These are phyloP conservation scores for Chesias legatella DNA, from an alignment of 2,888 invertebrate genomes.

Conservation along the genomic window DNA sequence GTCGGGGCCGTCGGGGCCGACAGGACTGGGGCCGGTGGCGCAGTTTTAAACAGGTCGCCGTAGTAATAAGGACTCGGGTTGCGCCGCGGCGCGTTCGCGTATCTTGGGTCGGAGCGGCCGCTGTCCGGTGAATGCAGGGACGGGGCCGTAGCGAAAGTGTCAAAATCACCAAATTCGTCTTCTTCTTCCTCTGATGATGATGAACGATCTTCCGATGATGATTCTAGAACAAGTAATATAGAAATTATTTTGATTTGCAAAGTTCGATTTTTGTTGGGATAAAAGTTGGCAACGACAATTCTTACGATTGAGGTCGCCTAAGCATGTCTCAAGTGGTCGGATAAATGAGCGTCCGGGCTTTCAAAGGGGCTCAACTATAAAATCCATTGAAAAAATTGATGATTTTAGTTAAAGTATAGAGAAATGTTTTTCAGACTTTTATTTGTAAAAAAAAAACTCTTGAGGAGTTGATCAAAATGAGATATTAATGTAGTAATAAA, in stretches of 20 bases:
- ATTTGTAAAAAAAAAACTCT: no score
- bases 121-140: constrained; percentile 86
- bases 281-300: constrained; percentile 45
- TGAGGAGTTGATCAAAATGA: no score
- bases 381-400: constrained; percentile 41
- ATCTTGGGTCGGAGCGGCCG: constrained; percentile 77
- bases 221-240: constrained; percentile 52
- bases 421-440: no score
- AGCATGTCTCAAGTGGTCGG: constrained; percentile 49
- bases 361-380: constrained; percentile 40
- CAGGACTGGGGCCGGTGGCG: constrained; percentile 65
- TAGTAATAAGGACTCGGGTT: constrained; percentile 92
- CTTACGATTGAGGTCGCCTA: constrained; percentile 39
- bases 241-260: constrained; percentile 17
- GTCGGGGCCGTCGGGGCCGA: constrained; percentile 73
- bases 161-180: constrained; percentile 79
- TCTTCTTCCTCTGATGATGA: constrained; percentile 82
- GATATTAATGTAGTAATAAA: no score
- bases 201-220: constrained; percentile 65
- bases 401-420: not conserved
- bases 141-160: constrained; percentile 73
- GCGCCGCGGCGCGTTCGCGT: constrained; percentile 81
- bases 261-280: constrained; percentile 9
- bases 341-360: constrained; percentile 53
- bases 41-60: constrained; percentile 85